Conservation (phyloP, 2,888 invertebrate genomes). For the Cheilosia pagana region DNA sequence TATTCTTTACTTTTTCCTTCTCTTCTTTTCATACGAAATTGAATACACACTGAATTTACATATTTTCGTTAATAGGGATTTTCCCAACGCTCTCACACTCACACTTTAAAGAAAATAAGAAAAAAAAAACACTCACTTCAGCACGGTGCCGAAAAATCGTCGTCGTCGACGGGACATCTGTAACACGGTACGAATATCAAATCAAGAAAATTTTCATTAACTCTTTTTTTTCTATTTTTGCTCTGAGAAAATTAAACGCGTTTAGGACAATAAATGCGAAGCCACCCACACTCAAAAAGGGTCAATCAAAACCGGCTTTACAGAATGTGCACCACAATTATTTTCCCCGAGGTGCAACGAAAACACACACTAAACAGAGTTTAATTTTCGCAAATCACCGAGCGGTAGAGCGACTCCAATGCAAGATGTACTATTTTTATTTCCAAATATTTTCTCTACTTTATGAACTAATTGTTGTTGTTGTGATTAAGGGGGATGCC, state of each 20-base stretch:
- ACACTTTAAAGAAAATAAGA: slow-evolving; percentile 30
- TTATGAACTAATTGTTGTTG: slow-evolving; percentile 61
- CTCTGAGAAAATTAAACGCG: slow-evolving; percentile 33
- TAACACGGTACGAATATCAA: slow-evolving; percentile 55
- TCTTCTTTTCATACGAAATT: slow-evolving; percentile 68
- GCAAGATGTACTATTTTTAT: slow-evolving; percentile 48
- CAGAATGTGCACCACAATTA: slow-evolving; percentile 47
- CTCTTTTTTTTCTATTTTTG: background rate
- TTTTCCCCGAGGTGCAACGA: slow-evolving; percentile 39
- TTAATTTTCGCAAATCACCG: slow-evolving; percentile 50
- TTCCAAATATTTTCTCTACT: slow-evolving; percentile 55
- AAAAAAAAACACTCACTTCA: slow-evolving; percentile 62
- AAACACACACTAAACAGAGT: slow-evolving; percentile 23
- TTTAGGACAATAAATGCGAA: slow-evolving; percentile 17
- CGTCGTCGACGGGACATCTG: slow-evolving; percentile 68
- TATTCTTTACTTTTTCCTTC: slow-evolving; percentile 49
- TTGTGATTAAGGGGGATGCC: slow-evolving; percentile 59
- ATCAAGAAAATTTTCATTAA: slow-evolving; percentile 31
- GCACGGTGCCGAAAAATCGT: slow-evolving; percentile 67
- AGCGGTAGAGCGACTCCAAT: slow-evolving; percentile 30
- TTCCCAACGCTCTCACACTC: slow-evolving; percentile 73
- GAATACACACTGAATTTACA: slow-evolving; percentile 75
- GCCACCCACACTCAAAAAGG: slow-evolving; percentile 39
- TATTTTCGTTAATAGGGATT: slow-evolving; percentile 75
- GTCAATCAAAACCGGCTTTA: slow-evolving; percentile 61